These are phyloP conservation scores for Notocelia uddmanniana DNA, from an alignment of 2,888 invertebrate genomes.

Conservation along the genomic window DNA sequence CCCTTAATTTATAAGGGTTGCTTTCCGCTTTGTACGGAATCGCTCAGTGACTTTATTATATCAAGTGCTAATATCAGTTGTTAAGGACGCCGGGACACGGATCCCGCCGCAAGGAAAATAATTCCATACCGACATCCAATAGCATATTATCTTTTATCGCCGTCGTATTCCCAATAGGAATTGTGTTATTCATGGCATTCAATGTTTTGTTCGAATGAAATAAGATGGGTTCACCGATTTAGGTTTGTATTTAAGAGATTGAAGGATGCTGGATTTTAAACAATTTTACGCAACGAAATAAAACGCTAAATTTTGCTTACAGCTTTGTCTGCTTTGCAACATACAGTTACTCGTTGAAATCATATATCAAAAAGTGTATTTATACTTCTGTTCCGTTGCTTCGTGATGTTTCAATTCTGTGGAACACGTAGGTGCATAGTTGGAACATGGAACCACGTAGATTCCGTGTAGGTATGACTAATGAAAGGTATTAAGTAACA, in stretches of 20 bases:
- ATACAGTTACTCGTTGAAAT: neutral
- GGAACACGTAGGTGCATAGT: too few species aligned
- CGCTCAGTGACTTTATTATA: slow-evolving; percentile 46
- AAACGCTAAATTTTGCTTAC: neutral
- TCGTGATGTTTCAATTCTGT: too few species aligned
- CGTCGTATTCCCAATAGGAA: slow-evolving; percentile 30
- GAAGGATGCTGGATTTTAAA: neutral
- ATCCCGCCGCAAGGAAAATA: slow-evolving; percentile 41
- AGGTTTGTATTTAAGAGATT: slow-evolving; percentile 16
- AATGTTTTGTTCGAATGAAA: slow-evolving; percentile 41
- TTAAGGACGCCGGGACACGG: slow-evolving; percentile 40
- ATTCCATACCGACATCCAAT: slow-evolving; percentile 42
- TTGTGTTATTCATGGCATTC: slow-evolving; percentile 36
- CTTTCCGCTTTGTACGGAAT: slow-evolving; percentile 38
- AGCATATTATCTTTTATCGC: slow-evolving; percentile 44
- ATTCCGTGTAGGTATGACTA: too few species aligned
- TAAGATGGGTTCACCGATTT: slow-evolving; percentile 30
- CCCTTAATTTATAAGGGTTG: slow-evolving; percentile 44
- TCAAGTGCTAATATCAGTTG: slow-evolving; percentile 45
- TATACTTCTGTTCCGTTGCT: too few species aligned
- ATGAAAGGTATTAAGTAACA: too few species aligned
- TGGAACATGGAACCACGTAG: too few species aligned
- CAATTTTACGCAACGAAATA: neutral
- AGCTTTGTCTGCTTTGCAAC: neutral
- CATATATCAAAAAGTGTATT: too few species aligned